These are phyloP conservation scores for Anolis apletophallus DNA, from an alignment of 2,797 vertebrate genomes.

Conservation along the genomic window DNA sequence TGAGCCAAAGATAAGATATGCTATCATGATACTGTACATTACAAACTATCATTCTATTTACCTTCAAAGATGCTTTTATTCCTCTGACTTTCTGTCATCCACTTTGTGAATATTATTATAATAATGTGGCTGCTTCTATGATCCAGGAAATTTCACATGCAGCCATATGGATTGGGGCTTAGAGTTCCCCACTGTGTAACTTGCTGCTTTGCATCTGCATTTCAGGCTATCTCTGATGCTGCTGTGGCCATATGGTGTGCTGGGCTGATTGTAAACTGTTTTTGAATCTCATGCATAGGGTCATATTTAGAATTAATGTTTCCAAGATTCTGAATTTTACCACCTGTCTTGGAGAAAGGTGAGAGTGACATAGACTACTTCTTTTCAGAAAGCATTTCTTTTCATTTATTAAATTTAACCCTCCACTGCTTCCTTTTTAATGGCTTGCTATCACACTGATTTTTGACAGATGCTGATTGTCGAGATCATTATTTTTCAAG, in stretches of 20 bases:
- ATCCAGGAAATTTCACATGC: slow-evolving; percentile 21
- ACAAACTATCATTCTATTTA: slow-evolving; percentile 11
- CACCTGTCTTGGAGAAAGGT: neutral
- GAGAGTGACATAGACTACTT: neutral
- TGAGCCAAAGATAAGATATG: neutral
- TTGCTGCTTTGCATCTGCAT: slow-evolving; percentile 9
- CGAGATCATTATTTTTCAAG: neutral
- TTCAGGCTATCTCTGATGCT: slow-evolving; percentile 26
- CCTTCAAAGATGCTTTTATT: neutral
- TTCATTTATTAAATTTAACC: neutral
- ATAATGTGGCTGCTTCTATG: slow-evolving; percentile 35
- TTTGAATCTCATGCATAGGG: neutral
- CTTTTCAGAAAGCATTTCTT: neutral
- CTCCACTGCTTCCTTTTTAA: neutral
- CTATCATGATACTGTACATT: neutral
- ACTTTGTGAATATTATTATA: slow-evolving; percentile 28
- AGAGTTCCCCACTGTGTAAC: slow-evolving; percentile 26
- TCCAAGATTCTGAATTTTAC: slow-evolving; percentile 19
- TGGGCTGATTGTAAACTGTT: neutral
- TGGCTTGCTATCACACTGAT: neutral
- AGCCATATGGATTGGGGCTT: slow-evolving; percentile 12
- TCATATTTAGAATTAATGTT: slow-evolving; percentile 23
- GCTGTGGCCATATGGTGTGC: neutral
- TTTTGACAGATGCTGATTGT: neutral
- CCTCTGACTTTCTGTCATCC: slow-evolving; percentile 5